Conservation (phyloP, 2,797 vertebrate genomes). For the Valencia hispanica region DNA sequence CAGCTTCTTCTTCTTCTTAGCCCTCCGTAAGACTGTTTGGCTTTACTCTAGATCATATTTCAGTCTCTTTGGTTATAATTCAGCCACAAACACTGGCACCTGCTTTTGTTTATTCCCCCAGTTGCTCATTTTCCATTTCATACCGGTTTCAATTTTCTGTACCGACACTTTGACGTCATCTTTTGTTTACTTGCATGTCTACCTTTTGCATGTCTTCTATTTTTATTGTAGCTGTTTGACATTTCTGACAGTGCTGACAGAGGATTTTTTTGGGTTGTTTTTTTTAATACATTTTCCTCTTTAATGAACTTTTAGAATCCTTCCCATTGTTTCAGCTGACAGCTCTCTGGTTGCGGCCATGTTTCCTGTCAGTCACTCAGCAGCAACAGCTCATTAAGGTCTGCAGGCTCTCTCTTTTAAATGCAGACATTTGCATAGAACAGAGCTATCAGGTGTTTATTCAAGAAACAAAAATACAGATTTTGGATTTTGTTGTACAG, state of each 20-base stretch:
- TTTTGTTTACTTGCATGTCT: not conserved
- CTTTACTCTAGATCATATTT: not conserved
- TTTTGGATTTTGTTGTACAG: too few species aligned
- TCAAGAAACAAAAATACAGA: not conserved
- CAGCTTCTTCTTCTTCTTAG: not conserved
- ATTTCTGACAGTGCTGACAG: not conserved
- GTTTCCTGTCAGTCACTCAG: not conserved
- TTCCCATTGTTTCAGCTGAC: constrained; percentile 2
- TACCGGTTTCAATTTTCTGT: not conserved
- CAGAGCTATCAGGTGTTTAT: not conserved
- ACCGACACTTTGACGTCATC: not conserved
- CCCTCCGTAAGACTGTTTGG: not conserved
- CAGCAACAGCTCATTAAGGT: constrained; percentile 1
- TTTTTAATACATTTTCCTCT: not conserved
- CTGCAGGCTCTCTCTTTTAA: not conserved
- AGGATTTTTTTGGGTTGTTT: not conserved
- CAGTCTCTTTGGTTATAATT: not conserved
- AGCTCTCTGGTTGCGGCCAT: constrained; percentile 1
- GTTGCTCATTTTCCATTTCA: not conserved
- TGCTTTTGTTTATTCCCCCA: not conserved
- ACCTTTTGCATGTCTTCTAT: not conserved
- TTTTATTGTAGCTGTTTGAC: not conserved
- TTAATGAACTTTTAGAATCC: constrained; percentile 10
- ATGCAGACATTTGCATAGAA: not conserved
- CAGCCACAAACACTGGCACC: not conserved